Base-by-base conservation (phyloP, 2,888 invertebrate genomes). In the Eulithis testata region DNA sequence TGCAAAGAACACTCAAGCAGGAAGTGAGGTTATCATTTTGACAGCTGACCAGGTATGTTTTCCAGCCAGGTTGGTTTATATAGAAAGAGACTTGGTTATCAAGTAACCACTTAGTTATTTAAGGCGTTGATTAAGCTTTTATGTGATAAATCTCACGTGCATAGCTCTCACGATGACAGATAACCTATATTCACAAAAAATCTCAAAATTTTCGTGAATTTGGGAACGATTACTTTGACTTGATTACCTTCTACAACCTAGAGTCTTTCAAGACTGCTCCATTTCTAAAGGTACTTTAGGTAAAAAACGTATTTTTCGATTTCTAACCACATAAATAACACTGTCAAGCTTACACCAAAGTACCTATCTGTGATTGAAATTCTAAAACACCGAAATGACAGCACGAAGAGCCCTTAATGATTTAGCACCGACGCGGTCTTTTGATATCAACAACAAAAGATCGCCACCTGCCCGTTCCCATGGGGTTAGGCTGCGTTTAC, bases 361-460 rank as follows among this genome's bases (percentile, higher is more conserved):
- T 21, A 37, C 9, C 14, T 21, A 37, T 8, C 14, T 5, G 50
- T 53, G 37, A 64, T 64, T 64, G 54, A 59, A 49, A 55, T 51
- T 57, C 40, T 6, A 50, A 37, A 50, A 21, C 27, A 37, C 49
- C 11, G 54, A 59, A 40, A 51, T 58, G 59, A 44, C 56, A 47
- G 36, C 14, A 21, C 27, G 51, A 44, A 49, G 45, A 60, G 53
- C 43, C 31, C 12, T 51, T 36, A 64, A 66, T 73, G 65, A 71
- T 73, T 68, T 68, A 68, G 64, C 65, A 52, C 63, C 58, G 66
- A 59, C 65, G 60, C 53, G 62, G 65, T 49, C 69, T 69, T 70
- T 70, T 69, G 67, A 70, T 65, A 70, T 51, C 63, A 60, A 70
- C 69, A 70, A 73, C 73, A 73, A 73, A 70, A 70, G 73, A 62